Percentiles rank a stretch among this genome's conserved stretches.
Evolutionary conservation across 1,140 invertebrate genomes (phyloP).

Genomic region (Aphaenogaster ashmeadi): DNA sequence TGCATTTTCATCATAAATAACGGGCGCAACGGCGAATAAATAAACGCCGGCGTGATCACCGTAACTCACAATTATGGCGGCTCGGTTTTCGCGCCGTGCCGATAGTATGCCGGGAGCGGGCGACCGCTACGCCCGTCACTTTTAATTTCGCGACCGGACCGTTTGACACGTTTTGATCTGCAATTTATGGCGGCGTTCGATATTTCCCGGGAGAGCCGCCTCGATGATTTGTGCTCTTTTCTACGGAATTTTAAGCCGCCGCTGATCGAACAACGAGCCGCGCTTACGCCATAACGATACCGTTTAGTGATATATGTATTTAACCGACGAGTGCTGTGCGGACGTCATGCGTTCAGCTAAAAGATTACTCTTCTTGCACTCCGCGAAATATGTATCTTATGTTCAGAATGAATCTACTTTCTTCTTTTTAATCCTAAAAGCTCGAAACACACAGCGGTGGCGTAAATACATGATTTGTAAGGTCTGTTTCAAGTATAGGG

Average conservation of each 20-base stretch:
- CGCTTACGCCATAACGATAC: constrained; percentile 56
- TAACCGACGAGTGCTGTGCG: neutral
- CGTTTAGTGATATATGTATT: constrained; percentile 54
- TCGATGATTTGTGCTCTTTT: constrained; percentile 77
- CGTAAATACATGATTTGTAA: neutral
- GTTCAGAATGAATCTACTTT: too few species aligned
- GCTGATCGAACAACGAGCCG: constrained; percentile 53
- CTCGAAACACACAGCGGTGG: neutral
- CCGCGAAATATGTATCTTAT: neutral
- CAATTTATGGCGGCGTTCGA: constrained; percentile 81
- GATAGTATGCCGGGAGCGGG: constrained; percentile 68
- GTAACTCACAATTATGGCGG: constrained; percentile 83
- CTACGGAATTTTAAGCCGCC: constrained; percentile 62
- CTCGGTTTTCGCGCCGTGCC: constrained; percentile 68
- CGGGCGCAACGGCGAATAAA: constrained; percentile 78
- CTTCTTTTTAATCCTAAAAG: neutral
- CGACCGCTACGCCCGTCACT: constrained; percentile 78
- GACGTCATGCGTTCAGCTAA: neutral
- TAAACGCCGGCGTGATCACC: constrained; percentile 79
- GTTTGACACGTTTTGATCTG: constrained; percentile 82
- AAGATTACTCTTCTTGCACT: neutral
- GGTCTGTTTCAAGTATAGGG: neutral
- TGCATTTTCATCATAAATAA: constrained; percentile 83
- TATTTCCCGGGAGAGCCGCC: constrained; percentile 71
- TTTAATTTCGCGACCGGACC: constrained; percentile 81